Base-by-base conservation (phyloP, 2,797 vertebrate species). In the Capromys pilorides region DNA sequence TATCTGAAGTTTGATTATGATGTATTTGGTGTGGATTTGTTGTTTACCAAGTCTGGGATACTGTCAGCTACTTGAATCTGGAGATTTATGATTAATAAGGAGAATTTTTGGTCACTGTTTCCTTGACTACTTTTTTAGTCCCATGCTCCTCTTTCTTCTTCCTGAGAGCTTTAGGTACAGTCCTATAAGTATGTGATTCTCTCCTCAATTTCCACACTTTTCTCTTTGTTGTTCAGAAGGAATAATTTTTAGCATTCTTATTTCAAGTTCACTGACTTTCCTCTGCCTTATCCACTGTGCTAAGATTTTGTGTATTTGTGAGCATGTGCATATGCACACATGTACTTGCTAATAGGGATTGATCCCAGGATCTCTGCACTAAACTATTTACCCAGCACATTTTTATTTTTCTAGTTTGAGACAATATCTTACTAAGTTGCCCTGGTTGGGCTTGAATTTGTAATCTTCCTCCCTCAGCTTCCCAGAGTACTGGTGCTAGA, bases 251-350 rank as follows among this genome's bases (percentile, higher is more conserved):
- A 73, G 31, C 84, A 24, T 87, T 84, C 24, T 89, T 39, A 62
- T 90, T 91, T 93, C 59, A 94, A 78, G 21, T 62, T 83, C 51
- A 90, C 57, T 45, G 28, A 73, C 28, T 94, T 79, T 92, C 45
- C 51, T 89, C 92, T 83, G 6, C 59, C 61, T 9, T 91, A 64
- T 94, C 87, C 61, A 90, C 36, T 94, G 54, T 77, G 16, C 45
- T 73, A 11, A 41, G 71, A 67, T 67, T 67, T 67, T 41, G 71
- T 39, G 22, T 19, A 21, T 21, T 36, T 73, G 36, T 73, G 22
- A 16, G 33, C 16, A 10, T 67, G 66, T 67, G 66, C n/a, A 9
- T 19, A 18, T 36, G 33, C 33, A 19, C 33, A 36, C 7, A 7
- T 12, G 36, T 41, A 39, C 2, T 12, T 26, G 26, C 7, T 49